Base-by-base conservation (phyloP, 2,888 invertebrate species). In the Strigamia crassipes region DNA sequence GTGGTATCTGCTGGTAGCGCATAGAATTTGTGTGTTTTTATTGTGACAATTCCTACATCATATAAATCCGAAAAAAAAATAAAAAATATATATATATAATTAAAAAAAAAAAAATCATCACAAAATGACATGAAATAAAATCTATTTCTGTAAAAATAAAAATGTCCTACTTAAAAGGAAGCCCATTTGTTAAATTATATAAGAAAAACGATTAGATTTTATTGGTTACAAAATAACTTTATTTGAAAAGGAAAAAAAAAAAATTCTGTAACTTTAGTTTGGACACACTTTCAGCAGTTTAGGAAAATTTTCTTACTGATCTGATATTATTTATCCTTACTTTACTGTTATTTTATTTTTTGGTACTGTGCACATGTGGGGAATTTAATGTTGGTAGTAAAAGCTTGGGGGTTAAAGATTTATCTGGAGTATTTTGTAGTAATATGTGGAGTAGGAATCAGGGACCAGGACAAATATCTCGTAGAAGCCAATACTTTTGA, bases 1-100 rank as follows among this genome's bases (percentile, higher is more conserved):
- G 78, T 78, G 78, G 78, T 78, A 78, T 78, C 78, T 78, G 78
- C 78, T 78, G 78, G 78, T 78, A 78, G 78, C 78, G 21, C 42
- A 42, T 78, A 78, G 78, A 34, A 78, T 78, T 78, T 78, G 38
- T 42, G 38, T 78, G 38, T 78, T 78, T 78, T 78, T 78, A 38
- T 78, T 42, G 38, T 78, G 38, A 42, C 42, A 78, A 38, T 42
- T 42, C 31, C 78, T 42, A 23, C 78, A 78, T 78, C 42, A 42
- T 78, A 31, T 78, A 31, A 34, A 77, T 27, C 31, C 27, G n/a
- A 31, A 13, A n/a, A 38, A 27, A 27, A 77, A 77, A 31, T n/a
- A 8, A 2, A 77, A 77, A 9, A 34, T 15, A 27, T 27, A 34
- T 23, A 77, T 34, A 77, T 38, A 38, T 38, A 38, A 38, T 38